These are phyloP conservation scores for Leucoraja erinaceus DNA, from an alignment of 2,113 vertebrate genomes.

Conservation along the genomic window DNA sequence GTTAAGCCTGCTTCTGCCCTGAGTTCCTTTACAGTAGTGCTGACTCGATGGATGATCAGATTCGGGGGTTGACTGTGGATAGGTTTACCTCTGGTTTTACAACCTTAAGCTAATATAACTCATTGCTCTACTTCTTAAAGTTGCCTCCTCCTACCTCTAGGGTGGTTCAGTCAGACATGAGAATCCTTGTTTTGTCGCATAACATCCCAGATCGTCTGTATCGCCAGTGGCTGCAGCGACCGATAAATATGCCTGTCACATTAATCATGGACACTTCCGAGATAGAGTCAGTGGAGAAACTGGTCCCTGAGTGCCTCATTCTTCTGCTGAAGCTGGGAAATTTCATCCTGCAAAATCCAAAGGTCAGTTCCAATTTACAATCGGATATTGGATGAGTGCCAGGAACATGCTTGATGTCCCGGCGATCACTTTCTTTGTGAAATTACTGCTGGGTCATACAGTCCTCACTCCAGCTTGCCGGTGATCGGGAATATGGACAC, in stretches of 20 bases:
- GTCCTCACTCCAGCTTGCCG: background rate
- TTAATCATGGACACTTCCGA: constrained; percentile 38
- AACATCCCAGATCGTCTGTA: constrained; percentile 54
- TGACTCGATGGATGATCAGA: background rate
- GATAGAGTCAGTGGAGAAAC: constrained; percentile 40
- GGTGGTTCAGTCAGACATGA: constrained; percentile 42
- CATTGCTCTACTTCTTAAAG: background rate
- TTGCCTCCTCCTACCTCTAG: background rate
- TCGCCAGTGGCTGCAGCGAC: constrained; percentile 50
- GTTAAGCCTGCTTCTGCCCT: background rate
- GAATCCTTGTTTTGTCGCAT: constrained; percentile 54
- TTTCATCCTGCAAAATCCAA: constrained; percentile 42
- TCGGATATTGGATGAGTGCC: background rate
- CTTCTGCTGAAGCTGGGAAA: constrained; percentile 45
- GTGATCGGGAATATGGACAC: background rate
- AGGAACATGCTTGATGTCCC: background rate
- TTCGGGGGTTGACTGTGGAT: background rate
- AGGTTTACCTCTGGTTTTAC: background rate
- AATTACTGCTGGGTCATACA: background rate
- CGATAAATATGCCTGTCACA: background rate
- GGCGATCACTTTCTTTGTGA: background rate
- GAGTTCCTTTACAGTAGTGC: background rate
- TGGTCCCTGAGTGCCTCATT: constrained; percentile 48
- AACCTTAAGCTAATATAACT: background rate
- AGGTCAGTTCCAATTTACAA: constrained; percentile 42